These are phyloP conservation scores for Antheraea mylitta DNA, from an alignment of 1,140 invertebrate genomes.

Conservation along the genomic window DNA sequence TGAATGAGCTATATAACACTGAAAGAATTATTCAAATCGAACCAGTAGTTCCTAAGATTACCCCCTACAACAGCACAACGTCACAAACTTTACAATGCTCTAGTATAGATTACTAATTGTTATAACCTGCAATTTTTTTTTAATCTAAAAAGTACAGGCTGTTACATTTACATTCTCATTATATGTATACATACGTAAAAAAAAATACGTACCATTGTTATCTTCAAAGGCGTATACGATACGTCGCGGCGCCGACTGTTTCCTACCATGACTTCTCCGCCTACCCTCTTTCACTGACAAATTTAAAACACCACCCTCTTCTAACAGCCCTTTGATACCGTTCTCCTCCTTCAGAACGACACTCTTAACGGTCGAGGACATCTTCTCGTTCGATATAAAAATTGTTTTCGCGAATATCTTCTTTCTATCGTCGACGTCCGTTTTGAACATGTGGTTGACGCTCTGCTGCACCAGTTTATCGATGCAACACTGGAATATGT, in stretches of 20 bases:
- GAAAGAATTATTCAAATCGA: too few relatives aligned
- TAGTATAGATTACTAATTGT: too few relatives aligned
- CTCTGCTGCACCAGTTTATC: slow-evolving; percentile 62
- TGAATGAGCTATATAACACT: too few relatives aligned
- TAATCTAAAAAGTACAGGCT: too few relatives aligned
- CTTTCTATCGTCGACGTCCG: slow-evolving; percentile 37
- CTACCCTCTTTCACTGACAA: slow-evolving; percentile 55
- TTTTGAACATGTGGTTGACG: slow-evolving; percentile 63
- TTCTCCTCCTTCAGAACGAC: slow-evolving; percentile 17
- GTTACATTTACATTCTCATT: too few relatives aligned
- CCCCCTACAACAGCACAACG: too few relatives aligned
- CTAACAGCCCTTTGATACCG: slow-evolving; percentile 21
- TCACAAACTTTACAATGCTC: too few relatives aligned
- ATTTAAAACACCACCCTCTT: slow-evolving; percentile 51
- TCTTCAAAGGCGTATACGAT: slow-evolving; percentile 48
- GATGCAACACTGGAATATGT: slow-evolving; percentile 61
- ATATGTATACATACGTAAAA: neutral
- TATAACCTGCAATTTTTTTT: too few relatives aligned
- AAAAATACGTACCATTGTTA: slow-evolving; percentile 41
- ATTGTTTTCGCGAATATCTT: slow-evolving; percentile 62
- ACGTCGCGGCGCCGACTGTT: slow-evolving; percentile 56
- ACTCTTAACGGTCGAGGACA: neutral
- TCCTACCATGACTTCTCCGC: slow-evolving; percentile 55
- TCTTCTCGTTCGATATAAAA: slow-evolving; percentile 42
- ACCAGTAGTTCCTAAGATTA: too few relatives aligned